A percentile compares a stretch with the other conserved stretches of the same genome.
Evolutionary conservation across 2,113 vertebrate genomes (phyloP).

Genomic region (Arizona elegans): DNA sequence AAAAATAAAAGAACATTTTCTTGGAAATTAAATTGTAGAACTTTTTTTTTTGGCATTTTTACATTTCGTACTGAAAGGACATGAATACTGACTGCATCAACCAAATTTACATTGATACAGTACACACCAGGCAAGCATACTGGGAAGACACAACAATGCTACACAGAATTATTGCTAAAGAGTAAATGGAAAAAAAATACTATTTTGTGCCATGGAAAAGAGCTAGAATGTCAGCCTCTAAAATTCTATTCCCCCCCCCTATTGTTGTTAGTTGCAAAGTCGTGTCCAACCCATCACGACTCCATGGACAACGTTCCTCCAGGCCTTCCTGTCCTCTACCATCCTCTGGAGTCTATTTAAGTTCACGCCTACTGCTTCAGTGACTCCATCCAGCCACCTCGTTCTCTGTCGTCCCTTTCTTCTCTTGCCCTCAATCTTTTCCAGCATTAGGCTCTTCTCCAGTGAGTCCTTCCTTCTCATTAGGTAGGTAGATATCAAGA

Average conservation of each 20-base stretch:
- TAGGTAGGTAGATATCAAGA: too few relatives aligned
- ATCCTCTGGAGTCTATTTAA: too few relatives aligned
- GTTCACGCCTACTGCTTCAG: too few relatives aligned
- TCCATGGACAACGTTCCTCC: too few relatives aligned
- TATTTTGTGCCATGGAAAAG: background rate
- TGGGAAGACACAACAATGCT: background rate
- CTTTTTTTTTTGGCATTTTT: background rate
- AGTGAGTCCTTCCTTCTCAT: too few relatives aligned
- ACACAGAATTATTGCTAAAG: background rate
- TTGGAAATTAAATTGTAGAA: background rate
- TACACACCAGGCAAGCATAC: background rate
- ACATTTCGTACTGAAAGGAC: background rate
- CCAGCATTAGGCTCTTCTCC: too few relatives aligned
- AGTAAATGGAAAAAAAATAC: background rate
- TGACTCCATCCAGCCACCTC: too few relatives aligned
- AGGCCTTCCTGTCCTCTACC: too few relatives aligned
- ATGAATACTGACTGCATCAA: background rate
- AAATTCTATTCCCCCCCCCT: background rate
- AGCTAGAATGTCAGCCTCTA: background rate
- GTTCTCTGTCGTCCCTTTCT: too few relatives aligned
- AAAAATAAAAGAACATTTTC: background rate
- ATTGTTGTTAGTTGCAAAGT: too few relatives aligned
- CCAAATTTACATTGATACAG: background rate
- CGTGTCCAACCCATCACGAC: too few relatives aligned
- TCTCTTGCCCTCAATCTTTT: too few relatives aligned